Base-by-base conservation (phyloP, 2,888 invertebrate species). In the Nephrotoma flavescens region DNA sequence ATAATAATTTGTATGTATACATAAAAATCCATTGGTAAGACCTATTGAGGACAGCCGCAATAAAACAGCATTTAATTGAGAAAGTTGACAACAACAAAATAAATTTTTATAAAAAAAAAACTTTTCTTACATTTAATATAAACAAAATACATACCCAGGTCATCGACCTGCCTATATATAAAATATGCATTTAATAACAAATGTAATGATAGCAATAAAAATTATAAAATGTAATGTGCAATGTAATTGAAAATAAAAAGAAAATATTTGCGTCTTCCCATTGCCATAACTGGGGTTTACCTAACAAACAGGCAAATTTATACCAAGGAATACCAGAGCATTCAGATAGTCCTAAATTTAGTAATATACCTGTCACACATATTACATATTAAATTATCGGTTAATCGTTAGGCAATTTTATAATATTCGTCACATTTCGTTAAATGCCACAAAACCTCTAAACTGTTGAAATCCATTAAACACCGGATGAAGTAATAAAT, bases 41-140 rank as follows among this genome's bases (percentile, higher is more conserved):
- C 44, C 85, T 42, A 85, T 85, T 85, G 85, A 85, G 85, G 85
- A 85, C 85, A 85, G 44, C 85, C 85, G 42, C 44, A 85, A 71
- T 71, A 71, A 71, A 71, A 71, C 71, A 86, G 45, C 86, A 86
- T 45, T 86, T 86, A 86, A 86, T 86, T 86, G 86, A 86, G 86
- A 86, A 86, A 86, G 86, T 86, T 86, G 86, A 86, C 86, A 47
- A 86, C 86, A 86, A 86, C 71, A 71, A 71, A 31, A 31, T 71
- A 31, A 4, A 9, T 31, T 31, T 71, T 31, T 71, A 71, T 31
- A 31, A 31, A 71, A 52, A 52, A 52, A 52, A 52, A 52, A 71
- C 71, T 71, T 71, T 71, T 71, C 71, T 71, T 71, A 71, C 71
- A 71, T 71, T 71, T 71, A 71, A 71, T 71, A 71, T 71, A 71